These are phyloP conservation scores for Platypus cylindrus DNA, from an alignment of 2,888 invertebrate genomes.

Conservation along the genomic window DNA sequence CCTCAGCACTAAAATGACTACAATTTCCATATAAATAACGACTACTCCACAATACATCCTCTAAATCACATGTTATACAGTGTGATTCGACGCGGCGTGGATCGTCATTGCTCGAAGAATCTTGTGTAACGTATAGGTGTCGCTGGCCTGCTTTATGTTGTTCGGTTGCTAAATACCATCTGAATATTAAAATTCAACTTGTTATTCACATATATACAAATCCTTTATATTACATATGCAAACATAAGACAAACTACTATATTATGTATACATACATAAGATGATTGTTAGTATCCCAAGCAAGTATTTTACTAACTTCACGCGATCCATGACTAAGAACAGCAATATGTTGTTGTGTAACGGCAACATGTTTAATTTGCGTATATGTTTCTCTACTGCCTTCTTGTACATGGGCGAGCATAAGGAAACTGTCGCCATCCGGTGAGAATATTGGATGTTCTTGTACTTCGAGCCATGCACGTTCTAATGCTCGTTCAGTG, in stretches of 20 bases:
- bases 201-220: no score
- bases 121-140: conserved; percentile 77
- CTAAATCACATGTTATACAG: conserved; percentile 77
- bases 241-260: no score
- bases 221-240: no score
- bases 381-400: conserved; percentile 75
- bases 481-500: conserved; percentile 70
- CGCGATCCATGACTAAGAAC: conserved; percentile 77
- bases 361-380: conserved; percentile 77
- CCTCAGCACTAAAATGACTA: conserved; percentile 70
- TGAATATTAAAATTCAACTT: no score
- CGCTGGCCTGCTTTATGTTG: conserved; percentile 73
- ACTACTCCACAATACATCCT: conserved; percentile 64
- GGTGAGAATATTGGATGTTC: conserved; percentile 73
- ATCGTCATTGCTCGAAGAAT: conserved; percentile 60
- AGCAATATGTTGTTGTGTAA: conserved; percentile 68
- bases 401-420: conserved; percentile 72
- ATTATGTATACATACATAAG: conserved; percentile 47
- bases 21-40: conserved; percentile 74
- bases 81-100: conserved; percentile 57
- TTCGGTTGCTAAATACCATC: conserved; percentile 55
- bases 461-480: conserved; percentile 76
- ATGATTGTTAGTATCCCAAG: conserved; percentile 75
- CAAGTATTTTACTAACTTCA: conserved; percentile 69
- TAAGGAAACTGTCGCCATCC: conserved; percentile 72